A percentile compares a stretch with the other conserved stretches of the same genome.
These are phyloP conservation scores for Ericerus pela DNA, from an alignment of 1,140 invertebrate genomes.

Conservation along the genomic window DNA sequence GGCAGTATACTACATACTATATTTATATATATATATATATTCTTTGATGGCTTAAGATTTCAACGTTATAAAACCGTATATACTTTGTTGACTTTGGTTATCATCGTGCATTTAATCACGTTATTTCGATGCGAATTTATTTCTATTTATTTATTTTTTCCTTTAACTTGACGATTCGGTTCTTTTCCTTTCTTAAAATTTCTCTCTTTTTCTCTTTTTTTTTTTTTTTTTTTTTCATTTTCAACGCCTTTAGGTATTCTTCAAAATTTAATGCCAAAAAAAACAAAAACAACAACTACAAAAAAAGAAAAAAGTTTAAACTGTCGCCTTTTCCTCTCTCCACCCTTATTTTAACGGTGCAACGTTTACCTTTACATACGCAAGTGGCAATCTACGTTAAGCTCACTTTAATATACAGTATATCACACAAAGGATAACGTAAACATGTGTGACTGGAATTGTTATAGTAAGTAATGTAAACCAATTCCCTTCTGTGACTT, in stretches of 20 bases:
- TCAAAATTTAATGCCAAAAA: neutral
- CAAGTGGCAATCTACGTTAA: constrained; percentile 11
- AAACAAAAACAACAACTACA: too few relatives aligned
- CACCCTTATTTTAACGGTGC: neutral
- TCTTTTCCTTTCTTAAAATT: neutral
- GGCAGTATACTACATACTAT: too few relatives aligned
- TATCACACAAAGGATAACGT: constrained; percentile 11
- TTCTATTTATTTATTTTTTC: too few relatives aligned
- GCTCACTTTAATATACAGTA: constrained; percentile 10
- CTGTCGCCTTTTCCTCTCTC: neutral
- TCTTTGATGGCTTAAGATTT: too few relatives aligned
- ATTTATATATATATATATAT: too few relatives aligned
- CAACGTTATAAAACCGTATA: too few relatives aligned
- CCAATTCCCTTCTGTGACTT: neutral
- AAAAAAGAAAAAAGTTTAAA: too few relatives aligned
- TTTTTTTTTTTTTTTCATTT: neutral
- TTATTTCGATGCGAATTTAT: too few relatives aligned
- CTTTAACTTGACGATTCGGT: too few relatives aligned
- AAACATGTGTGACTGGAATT: constrained; percentile 9
- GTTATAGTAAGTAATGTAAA: constrained; percentile 6
- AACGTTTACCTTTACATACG: constrained; percentile 5
- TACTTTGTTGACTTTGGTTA: too few relatives aligned
- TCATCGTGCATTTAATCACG: too few relatives aligned
- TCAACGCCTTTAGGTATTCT: neutral
- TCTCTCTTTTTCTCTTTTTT: neutral